Evolutionary conservation across 2,113 vertebrate species (phyloP).

Genomic region (Argyrosomus japonicus): DNA sequence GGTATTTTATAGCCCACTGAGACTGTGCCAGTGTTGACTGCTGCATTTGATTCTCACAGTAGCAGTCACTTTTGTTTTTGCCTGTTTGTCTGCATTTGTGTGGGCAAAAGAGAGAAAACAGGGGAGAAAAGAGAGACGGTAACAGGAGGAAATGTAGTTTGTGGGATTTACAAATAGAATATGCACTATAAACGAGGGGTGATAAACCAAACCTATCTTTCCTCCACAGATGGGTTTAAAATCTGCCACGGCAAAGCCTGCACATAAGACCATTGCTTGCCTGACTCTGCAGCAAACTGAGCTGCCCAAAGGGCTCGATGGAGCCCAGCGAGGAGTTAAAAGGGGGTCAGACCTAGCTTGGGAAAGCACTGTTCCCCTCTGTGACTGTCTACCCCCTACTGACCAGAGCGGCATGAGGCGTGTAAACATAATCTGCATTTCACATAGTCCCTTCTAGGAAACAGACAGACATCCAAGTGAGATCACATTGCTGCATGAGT

Average conservation of each 20-base stretch:
- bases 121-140: constrained; percentile 26
- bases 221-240: constrained; percentile 77
- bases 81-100: constrained; percentile 24
- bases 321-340: constrained; percentile 66
- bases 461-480: constrained; percentile 63
- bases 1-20: constrained; percentile 61
- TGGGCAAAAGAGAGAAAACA: constrained; percentile 15
- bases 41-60: constrained; percentile 59
- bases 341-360: constrained; percentile 67
- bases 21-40: constrained; percentile 51
- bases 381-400: constrained; percentile 70
- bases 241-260: constrained; percentile 69
- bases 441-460: constrained; percentile 69
- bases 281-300: constrained; percentile 69
- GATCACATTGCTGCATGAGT: constrained; percentile 70
- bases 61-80: constrained; percentile 54
- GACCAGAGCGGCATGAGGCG: constrained; percentile 65
- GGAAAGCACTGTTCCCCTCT: constrained; percentile 64
- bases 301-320: constrained; percentile 73
- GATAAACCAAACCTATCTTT: constrained; percentile 77
- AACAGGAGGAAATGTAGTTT: constrained; percentile 62
- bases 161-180: constrained; percentile 69
- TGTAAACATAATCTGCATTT: constrained; percentile 82
- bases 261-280: constrained; percentile 73
- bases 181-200: constrained; percentile 60